A percentile compares a stretch with the other conserved stretches of the same genome.
phyloP scores from a whole-genome alignment of 2,888 invertebrate species.

The Xestia ashworthii region DNA sequence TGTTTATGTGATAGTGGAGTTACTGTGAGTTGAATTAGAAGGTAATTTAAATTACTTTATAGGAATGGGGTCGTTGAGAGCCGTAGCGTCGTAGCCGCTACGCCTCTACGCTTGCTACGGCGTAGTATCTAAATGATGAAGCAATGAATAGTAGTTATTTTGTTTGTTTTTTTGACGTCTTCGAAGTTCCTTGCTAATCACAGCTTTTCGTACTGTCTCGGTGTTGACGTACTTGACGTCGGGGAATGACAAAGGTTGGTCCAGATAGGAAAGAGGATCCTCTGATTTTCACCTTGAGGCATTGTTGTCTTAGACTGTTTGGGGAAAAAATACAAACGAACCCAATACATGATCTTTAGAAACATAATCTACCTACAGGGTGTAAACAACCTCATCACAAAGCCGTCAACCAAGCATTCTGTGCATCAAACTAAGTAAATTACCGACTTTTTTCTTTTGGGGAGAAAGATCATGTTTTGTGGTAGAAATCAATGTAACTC shows the following conservation, averaged over 20 bases:
- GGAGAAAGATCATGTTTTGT: too few species aligned
- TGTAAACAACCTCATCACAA: not conserved
- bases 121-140: slow-evolving; percentile 2
- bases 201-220: not conserved
- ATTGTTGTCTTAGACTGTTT: not conserved
- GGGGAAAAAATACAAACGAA: not conserved
- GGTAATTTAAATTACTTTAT: not conserved
- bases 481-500: too few species aligned
- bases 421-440: too few species aligned
- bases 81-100: slow-evolving; percentile 11
- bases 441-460: too few species aligned
- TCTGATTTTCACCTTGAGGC: not conserved
- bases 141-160: not conserved
- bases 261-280: slow-evolving; percentile 1
- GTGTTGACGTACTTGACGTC: not conserved
- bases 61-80: not conserved
- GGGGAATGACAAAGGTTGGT: slow-evolving; percentile 15
- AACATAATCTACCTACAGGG: not conserved
- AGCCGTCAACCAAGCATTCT: too few species aligned
- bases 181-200: slow-evolving; percentile 19
- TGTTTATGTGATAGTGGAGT: not conserved
- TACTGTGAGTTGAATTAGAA: not conserved
- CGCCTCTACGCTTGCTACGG: slow-evolving; percentile 17
- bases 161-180: not conserved
- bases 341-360: not conserved